phyloP scores from a whole-genome alignment of 2,797 vertebrate species.

The Pangasius mekongensis region DNA sequence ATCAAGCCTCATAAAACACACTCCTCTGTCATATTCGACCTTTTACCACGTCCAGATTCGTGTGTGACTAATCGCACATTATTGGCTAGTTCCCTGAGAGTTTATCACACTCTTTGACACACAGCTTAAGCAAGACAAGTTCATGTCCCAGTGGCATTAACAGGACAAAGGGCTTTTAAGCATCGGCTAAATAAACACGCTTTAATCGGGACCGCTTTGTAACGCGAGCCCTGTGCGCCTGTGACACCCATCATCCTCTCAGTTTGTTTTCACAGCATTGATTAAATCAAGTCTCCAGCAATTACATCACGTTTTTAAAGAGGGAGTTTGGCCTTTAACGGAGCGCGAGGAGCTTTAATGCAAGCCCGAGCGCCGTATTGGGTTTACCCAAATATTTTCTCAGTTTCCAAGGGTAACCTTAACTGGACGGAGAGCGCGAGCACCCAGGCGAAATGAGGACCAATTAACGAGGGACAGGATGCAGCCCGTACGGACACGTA shows the following conservation, averaged over 20 bases:
- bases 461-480: conserved; percentile 25
- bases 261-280: conserved; percentile 57
- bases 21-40: background rate
- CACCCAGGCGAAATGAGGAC: conserved; percentile 15
- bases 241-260: conserved; percentile 31
- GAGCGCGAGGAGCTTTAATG: conserved; percentile 41
- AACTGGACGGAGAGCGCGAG: conserved; percentile 35
- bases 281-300: conserved; percentile 54
- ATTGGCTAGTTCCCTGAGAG: conserved; percentile 20
- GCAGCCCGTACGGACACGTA: background rate
- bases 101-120: conserved; percentile 29
- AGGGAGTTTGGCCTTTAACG: conserved; percentile 48
- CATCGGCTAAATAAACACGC: conserved; percentile 13
- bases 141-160: conserved; percentile 10
- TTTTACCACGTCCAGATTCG: background rate
- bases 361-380: conserved; percentile 39
- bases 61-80: conserved; percentile 17
- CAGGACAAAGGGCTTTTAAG: conserved; percentile 23
- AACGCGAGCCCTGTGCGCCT: conserved; percentile 34
- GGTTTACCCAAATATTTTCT: conserved; percentile 61
- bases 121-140: conserved; percentile 12
- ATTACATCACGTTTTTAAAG: conserved; percentile 56
- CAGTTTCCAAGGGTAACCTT: conserved; percentile 57
- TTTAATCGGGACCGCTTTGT: conserved; percentile 42
- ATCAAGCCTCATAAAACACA: conserved; percentile 33